A percentile compares a stretch with the other conserved stretches of the same genome.
phyloP scores from a whole-genome alignment of 2,113 vertebrate genomes.

The Rhadina sibilatrix region DNA sequence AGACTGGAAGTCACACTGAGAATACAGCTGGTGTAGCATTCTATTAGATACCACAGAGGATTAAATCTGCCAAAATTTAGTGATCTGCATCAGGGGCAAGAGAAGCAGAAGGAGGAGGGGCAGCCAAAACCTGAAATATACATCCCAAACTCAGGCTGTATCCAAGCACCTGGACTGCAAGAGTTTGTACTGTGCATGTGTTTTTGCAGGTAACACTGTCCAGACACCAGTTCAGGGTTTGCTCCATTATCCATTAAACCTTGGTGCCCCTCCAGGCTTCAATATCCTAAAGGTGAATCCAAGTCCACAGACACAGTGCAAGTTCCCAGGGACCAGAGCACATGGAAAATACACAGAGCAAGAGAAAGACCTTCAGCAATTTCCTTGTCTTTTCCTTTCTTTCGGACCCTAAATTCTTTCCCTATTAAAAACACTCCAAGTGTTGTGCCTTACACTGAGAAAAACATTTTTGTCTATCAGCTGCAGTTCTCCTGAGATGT shows the following conservation, averaged over 20 bases:
- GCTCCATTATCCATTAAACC: background rate
- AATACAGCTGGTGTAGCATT: background rate
- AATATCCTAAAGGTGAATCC: background rate
- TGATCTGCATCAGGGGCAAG: background rate
- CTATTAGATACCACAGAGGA: background rate
- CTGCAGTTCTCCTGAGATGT: background rate
- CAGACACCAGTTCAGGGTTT: background rate
- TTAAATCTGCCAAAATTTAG: background rate
- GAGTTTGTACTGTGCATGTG: background rate
- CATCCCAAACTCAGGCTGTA: background rate
- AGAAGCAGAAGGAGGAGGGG: background rate
- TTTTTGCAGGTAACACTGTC: background rate
- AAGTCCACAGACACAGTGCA: background rate
- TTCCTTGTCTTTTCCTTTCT: background rate
- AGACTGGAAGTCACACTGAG: rapidly evolving
- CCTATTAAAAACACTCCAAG: background rate
- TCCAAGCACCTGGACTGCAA: background rate
- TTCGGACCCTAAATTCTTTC: background rate
- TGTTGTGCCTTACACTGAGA: background rate
- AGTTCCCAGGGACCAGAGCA: background rate
- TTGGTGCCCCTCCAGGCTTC: background rate
- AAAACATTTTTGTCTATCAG: background rate
- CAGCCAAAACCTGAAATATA: background rate
- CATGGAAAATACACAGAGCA: background rate
- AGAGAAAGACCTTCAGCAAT: background rate